Percentiles rank a stretch among this genome's conserved stretches.
Conservation (phyloP, 2,888 invertebrate genomes). For the Drosophila kambysellisi region DNA sequence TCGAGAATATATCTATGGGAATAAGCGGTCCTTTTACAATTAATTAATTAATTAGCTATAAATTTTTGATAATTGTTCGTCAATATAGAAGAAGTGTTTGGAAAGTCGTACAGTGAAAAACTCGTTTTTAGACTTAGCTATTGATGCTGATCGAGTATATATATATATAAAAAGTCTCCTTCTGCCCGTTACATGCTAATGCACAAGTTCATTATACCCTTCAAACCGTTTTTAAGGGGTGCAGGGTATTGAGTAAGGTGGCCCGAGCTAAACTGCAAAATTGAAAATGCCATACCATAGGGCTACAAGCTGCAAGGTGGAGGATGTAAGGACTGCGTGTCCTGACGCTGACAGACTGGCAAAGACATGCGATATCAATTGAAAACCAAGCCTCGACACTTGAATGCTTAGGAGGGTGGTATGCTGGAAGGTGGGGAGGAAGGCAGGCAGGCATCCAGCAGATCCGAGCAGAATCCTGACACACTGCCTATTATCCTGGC, state of each 20-base stretch:
- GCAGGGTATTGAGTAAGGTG: neutral
- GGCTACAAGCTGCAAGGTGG: neutral
- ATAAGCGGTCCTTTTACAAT: neutral
- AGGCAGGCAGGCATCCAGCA: conserved; percentile 8
- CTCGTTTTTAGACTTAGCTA: neutral
- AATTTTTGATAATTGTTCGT: neutral
- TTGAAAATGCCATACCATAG: neutral
- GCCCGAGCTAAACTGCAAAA: neutral
- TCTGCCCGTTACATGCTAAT: neutral
- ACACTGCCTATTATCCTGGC: conserved; percentile 50
- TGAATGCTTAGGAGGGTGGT: conserved; percentile 38
- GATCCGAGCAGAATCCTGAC: neutral
- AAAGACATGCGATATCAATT: conserved; percentile 67
- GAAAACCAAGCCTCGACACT: conserved; percentile 46
- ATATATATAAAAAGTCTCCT: neutral
- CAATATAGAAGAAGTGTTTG: too few species aligned
- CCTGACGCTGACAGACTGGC: conserved; percentile 26
- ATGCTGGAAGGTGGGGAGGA: neutral
- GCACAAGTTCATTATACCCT: neutral
- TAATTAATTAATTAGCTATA: neutral
- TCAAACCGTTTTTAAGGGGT: neutral
- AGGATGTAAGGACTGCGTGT: neutral
- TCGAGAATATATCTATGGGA: neutral
- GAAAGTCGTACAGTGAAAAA: too few species aligned
- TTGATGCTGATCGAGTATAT: neutral